Evolutionary conservation across 2,113 vertebrate species (phyloP), one percentile per base, ranked within the genome.

Genomic region (Pluvianellus socialis): DNA sequence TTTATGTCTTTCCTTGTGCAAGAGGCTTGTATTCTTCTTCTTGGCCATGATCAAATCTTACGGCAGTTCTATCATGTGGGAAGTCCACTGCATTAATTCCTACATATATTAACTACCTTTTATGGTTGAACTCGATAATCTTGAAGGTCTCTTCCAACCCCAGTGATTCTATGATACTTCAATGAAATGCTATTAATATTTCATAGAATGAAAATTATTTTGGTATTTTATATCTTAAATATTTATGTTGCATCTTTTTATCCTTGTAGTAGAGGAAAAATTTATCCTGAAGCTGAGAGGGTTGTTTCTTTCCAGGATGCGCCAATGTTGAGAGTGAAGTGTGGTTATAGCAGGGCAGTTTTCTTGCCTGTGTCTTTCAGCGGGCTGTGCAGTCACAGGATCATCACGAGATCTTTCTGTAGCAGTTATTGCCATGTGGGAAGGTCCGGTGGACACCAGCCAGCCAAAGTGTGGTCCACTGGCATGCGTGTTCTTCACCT

Each of bases 391-490:
- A 35, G 21, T 28, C 47, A 35, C 24, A 45, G 50, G 19, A 28
- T 4, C 26, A 58, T 30, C n/a, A 22, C 55, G 38, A 75, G 42
- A 35, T n/a, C 33, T 67, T 87, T 47, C 82, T 47, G 12, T 11
- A 56, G 45, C 1, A 0, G 56, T 90, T 35, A 28, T 24, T 79
- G 47, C 30, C 24, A 2, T 3, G 27, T 45, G 44, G 45, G 42
- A 89, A 74, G 22, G 17, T 44, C 42, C 38, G n/a, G 38, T 6
- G 32, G 42, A 40, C 52, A 45, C 27, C 65, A 49, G 14, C 21
- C 49, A 59, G 10, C 9, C 28, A 7, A 55, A 81, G 24, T 0
- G 1, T 28, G 26, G 15, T 33, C 35, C 2, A 0, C n/a, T 49
- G 55, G 27, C 10, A 27, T 33, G 18, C 6, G 2, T 7, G 21